Conservation (phyloP, 2,888 invertebrate genomes). For the Eristalis intricaria region DNA sequence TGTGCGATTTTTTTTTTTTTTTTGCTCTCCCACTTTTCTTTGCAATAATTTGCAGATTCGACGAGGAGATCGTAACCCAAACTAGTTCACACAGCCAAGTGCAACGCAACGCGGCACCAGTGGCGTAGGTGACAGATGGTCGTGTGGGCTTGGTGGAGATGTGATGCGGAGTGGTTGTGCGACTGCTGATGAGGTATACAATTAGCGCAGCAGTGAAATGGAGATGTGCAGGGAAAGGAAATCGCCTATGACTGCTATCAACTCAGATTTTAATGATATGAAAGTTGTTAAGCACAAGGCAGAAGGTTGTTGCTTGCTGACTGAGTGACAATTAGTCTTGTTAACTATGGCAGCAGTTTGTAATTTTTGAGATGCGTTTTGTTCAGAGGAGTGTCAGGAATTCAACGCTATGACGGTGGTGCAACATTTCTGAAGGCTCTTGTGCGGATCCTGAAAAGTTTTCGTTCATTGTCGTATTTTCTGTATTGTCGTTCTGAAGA, state of each 20-base stretch:
- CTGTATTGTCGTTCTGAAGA: too few species aligned
- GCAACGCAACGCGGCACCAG: background rate
- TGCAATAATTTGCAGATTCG: conserved; percentile 10
- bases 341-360: too few species aligned
- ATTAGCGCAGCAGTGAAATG: background rate
- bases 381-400: too few species aligned
- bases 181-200: background rate
- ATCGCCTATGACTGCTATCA: background rate
- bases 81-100: conserved; percentile 24
- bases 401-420: too few species aligned
- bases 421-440: too few species aligned
- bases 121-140: conserved; percentile 51
- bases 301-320: background rate
- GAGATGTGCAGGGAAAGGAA: background rate
- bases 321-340: background rate
- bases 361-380: too few species aligned
- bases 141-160: background rate
- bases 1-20: conserved; percentile 7
- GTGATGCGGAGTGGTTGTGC: background rate
- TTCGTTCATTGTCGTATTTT: too few species aligned
- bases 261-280: background rate
- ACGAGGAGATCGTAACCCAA: conserved; percentile 18
- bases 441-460: too few species aligned
- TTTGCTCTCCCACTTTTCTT: background rate
- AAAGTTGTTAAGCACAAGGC: background rate